phyloP scores from a whole-genome alignment of 2,888 invertebrate genomes.

The Byasa hedistus region DNA sequence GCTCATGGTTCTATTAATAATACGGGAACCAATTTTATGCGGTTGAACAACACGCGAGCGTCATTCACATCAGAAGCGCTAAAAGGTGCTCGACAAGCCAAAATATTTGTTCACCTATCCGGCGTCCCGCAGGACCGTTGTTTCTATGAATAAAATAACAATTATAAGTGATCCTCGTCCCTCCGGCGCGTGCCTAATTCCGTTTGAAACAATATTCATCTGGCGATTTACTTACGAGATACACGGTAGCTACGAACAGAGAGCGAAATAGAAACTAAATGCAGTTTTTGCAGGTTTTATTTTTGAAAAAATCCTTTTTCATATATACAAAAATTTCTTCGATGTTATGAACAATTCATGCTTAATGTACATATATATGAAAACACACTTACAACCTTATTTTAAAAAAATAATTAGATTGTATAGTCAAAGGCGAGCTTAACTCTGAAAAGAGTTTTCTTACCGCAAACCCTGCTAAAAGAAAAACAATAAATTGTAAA shows the following conservation, averaged over 20 bases:
- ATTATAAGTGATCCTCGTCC: conserved; percentile 77
- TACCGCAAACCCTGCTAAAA: too few relatives aligned
- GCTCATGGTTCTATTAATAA: conserved; percentile 1
- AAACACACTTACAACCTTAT: too few relatives aligned
- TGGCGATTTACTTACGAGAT: conserved; percentile 62
- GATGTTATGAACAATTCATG: too few relatives aligned
- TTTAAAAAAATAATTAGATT: too few relatives aligned
- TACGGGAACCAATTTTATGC: conserved; percentile 8
- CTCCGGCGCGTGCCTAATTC: conserved; percentile 74
- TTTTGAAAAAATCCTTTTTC: too few relatives aligned
- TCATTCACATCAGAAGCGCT: conserved; percentile 47
- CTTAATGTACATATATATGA: too few relatives aligned
- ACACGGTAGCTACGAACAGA: conserved; percentile 39
- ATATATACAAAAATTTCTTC: too few relatives aligned
- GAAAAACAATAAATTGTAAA: too few relatives aligned
- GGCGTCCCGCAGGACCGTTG: conserved; percentile 67
- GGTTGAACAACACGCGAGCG: conserved; percentile 29
- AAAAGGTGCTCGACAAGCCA: conserved; percentile 71
- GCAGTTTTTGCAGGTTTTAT: too few relatives aligned
- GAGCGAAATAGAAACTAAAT: neutral
- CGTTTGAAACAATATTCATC: conserved; percentile 79
- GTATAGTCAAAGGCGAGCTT: too few relatives aligned
- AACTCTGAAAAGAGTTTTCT: too few relatives aligned
- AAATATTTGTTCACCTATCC: conserved; percentile 76
- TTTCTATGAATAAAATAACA: conserved; percentile 82